A percentile compares a stretch with the other conserved stretches of the same genome.
Conservation (phyloP, 2,113 vertebrate species). For the Alethe castanea region DNA sequence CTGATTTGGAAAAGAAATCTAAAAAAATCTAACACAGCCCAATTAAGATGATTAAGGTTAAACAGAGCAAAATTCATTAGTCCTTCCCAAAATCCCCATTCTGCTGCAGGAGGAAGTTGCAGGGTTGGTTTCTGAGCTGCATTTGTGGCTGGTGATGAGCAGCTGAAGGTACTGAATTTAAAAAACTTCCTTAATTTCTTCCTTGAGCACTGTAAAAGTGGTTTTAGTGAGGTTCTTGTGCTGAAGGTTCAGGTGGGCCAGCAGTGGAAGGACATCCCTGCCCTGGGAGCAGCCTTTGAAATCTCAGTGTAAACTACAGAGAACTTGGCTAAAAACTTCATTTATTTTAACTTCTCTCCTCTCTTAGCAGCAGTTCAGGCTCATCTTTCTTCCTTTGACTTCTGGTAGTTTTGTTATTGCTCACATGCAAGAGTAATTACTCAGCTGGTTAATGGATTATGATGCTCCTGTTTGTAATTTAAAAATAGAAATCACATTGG, state of each 20-base stretch:
- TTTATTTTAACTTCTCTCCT: not conserved
- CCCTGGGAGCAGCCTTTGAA: not conserved
- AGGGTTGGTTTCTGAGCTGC: not conserved
- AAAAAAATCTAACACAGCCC: not conserved
- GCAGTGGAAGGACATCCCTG: not conserved
- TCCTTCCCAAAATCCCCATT: not conserved
- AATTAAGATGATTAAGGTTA: not conserved
- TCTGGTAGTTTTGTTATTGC: not conserved
- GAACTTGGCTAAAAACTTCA: not conserved
- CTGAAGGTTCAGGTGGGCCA: not conserved
- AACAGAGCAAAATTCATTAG: not conserved
- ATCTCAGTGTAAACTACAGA: not conserved
- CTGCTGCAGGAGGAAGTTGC: not conserved
- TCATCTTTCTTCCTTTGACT: not conserved
- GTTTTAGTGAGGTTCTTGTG: not conserved
- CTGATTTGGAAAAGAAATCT: not conserved
- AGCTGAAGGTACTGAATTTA: not conserved
- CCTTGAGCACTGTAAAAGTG: not conserved
- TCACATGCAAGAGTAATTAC: not conserved
- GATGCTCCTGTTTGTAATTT: not conserved
- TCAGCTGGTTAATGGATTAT: not conserved
- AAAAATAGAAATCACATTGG: not conserved
- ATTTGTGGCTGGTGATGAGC: not conserved
- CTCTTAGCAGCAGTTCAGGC: fast-evolving
- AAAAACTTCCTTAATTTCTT: not conserved